These are phyloP conservation scores for Nasonia oneida DNA, from an alignment of 2,888 invertebrate species.

Conservation along the genomic window DNA sequence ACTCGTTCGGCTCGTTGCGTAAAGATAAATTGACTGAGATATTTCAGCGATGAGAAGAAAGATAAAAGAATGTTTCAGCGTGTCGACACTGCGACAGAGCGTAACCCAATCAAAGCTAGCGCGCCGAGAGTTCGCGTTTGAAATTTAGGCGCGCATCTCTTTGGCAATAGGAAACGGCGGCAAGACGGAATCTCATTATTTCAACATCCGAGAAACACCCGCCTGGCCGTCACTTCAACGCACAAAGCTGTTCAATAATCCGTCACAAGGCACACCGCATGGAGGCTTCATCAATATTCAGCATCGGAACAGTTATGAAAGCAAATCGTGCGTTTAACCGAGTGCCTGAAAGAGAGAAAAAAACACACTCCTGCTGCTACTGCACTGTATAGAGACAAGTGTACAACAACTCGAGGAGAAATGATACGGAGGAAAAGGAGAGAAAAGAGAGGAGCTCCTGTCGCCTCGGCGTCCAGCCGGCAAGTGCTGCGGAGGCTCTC, in stretches of 20 bases:
- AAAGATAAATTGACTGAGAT: neutral
- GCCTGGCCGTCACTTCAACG: neutral
- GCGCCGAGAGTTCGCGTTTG: neutral
- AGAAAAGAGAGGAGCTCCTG: neutral
- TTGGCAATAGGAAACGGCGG: no score
- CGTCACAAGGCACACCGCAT: neutral
- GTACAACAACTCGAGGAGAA: neutral
- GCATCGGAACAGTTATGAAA: neutral
- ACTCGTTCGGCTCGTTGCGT: neutral
- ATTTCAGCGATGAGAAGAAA: neutral
- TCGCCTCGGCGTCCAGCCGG: conserved; percentile 54
- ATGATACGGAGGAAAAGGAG: neutral
- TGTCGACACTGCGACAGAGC: neutral
- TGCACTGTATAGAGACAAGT: no score
- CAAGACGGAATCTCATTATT: neutral
- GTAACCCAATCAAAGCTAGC: neutral
- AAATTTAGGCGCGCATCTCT: no score
- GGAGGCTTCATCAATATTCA: conserved; percentile 1
- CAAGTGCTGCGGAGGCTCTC: conserved; percentile 46
- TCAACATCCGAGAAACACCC: neutral
- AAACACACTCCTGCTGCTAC: no score
- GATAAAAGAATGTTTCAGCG: neutral
- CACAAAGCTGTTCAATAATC: neutral
- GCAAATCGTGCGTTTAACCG: neutral
- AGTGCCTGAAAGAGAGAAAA: neutral